A percentile compares a stretch with the other conserved stretches of the same genome.
Evolutionary conservation across 1,140 invertebrate species (phyloP).

Genomic region (Acromyrmex echinatior): DNA sequence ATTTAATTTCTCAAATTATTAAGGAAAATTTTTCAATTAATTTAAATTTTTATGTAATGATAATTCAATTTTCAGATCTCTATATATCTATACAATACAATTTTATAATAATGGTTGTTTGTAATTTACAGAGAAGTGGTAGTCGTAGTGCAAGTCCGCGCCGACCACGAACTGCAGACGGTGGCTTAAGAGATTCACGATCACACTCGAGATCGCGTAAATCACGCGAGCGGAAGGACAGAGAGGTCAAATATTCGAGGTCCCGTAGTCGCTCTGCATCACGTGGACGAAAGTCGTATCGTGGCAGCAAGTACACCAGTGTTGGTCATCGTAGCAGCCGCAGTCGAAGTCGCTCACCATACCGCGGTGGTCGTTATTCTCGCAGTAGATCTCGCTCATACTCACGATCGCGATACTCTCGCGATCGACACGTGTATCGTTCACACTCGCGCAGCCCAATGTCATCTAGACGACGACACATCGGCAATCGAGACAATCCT

Average conservation of each 20-base stretch:
- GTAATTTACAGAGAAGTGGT: slow-evolving; percentile 77
- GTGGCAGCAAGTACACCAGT: slow-evolving; percentile 80
- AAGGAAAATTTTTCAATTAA: too few species aligned
- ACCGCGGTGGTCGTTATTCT: slow-evolving; percentile 86
- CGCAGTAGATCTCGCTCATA: slow-evolving; percentile 87
- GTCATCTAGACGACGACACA: slow-evolving; percentile 88
- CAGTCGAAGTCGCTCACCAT: slow-evolving; percentile 87
- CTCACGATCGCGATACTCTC: slow-evolving; percentile 83
- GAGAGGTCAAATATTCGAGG: slow-evolving; percentile 83
- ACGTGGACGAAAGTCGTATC: slow-evolving; percentile 81
- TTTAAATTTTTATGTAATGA: not conserved
- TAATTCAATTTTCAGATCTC: not conserved
- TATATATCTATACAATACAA: not conserved
- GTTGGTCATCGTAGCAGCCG: slow-evolving; percentile 80
- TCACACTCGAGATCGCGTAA: slow-evolving; percentile 83
- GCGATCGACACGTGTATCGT: slow-evolving; percentile 81
- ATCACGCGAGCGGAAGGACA: slow-evolving; percentile 80
- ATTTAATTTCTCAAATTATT: too few species aligned
- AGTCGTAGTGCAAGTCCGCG: slow-evolving; percentile 83
- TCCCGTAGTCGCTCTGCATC: slow-evolving; percentile 83
- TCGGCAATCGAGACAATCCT: slow-evolving; percentile 93
- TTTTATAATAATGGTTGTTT: not conserved
- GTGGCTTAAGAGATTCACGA: slow-evolving; percentile 80
- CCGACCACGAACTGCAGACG: slow-evolving; percentile 76
- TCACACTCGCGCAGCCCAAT: slow-evolving; percentile 87